Evolutionary conservation across 2,888 invertebrate genomes (phyloP), one percentile per base, ranked within the genome.

Genomic region (Drosophila ustulata): DNA sequence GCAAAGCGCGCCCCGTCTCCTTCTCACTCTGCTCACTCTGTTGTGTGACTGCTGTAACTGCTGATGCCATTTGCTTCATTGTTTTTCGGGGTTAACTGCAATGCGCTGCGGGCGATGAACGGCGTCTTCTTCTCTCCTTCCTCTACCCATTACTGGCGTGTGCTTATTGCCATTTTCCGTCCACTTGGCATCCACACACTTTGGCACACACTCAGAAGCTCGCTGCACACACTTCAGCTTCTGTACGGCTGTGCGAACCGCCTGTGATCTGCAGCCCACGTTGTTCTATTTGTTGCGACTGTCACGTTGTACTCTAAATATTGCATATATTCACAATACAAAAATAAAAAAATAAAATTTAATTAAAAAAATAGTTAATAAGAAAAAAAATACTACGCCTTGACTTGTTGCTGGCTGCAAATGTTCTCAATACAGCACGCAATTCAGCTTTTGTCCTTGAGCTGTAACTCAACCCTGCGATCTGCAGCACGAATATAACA

Each of bases 31-130:
- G 11, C 18, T 50, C 32, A n/a, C 13, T 8, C 13, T 61, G n/a
- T 50, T 46, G 47, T 50, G 28, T 34, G 13, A n/a, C 13, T 55
- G 37, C 28, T 65, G 23, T 18, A 46, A 57, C 55, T 63, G 53
- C 59, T 57, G 68, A 61, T 80, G 81, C 69, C 78, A 77, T 80
- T 76, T 82, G 80, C 77, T 85, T 82, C 88, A 85, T 88, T 82
- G 86, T 85, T 82, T 84, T 82, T 82, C 73, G 78, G 88, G 88
- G 82, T 86, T 82, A 82, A 82, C 88, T 82, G 88, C 82, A 88
- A 83, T 82, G 88, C 82, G 82, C 82, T 70, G 86, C 82, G 63
- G 78, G 86, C 82, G 73, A 65, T 66, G 66, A 45, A 47, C 39
- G 13, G 25, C 28, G 39, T 47, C 25, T 37, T 37, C n/a, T 37